Evolutionary conservation across 2,797 vertebrate genomes (phyloP).

Genomic region (Ceyx erithaca): DNA sequence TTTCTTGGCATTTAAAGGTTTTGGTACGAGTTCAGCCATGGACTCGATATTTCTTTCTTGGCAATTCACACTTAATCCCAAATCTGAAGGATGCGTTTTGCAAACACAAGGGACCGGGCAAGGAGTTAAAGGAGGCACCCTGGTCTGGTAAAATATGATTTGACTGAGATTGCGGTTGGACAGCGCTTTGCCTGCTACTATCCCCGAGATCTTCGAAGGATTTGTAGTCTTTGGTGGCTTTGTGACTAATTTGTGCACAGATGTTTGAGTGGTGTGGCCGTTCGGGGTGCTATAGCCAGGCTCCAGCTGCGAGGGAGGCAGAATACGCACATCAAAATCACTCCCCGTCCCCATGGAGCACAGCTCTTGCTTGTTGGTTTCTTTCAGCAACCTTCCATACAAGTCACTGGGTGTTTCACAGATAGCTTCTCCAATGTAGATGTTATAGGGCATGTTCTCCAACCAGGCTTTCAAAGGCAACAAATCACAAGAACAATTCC

Average conservation of each 20-base stretch:
- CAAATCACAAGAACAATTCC: slow-evolving; percentile 99
- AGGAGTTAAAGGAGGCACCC: slow-evolving; percentile 87
- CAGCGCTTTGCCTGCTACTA: slow-evolving; percentile 91
- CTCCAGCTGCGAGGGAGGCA: slow-evolving; percentile 89
- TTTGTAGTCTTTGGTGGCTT: slow-evolving; percentile 93
- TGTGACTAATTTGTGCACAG: slow-evolving; percentile 85
- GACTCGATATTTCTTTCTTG: slow-evolving; percentile 94
- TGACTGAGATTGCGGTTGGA: slow-evolving; percentile 89
- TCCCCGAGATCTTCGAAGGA: slow-evolving; percentile 94
- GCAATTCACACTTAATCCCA: slow-evolving; percentile 96
- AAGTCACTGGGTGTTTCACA: slow-evolving; percentile 96
- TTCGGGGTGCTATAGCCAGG: slow-evolving; percentile 86
- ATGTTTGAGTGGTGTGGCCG: slow-evolving; percentile 83
- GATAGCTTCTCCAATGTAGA: slow-evolving; percentile 97
- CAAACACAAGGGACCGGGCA: slow-evolving; percentile 93
- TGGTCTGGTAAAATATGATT: slow-evolving; percentile 92
- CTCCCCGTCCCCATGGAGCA: slow-evolving; percentile 95
- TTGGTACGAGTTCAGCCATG: slow-evolving; percentile 89
- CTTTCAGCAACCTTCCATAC: slow-evolving; percentile 94
- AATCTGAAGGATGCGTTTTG: slow-evolving; percentile 95
- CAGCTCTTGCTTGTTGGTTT: slow-evolving; percentile 96
- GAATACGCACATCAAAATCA: slow-evolving; percentile 91
- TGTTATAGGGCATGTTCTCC: slow-evolving; percentile 99
- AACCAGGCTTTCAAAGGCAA: slow-evolving; percentile 96
- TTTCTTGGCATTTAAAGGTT: slow-evolving; percentile 94